Conservation (phyloP, 2,113 vertebrate species). For the Sinocyclocheilus rhinocerous region DNA sequence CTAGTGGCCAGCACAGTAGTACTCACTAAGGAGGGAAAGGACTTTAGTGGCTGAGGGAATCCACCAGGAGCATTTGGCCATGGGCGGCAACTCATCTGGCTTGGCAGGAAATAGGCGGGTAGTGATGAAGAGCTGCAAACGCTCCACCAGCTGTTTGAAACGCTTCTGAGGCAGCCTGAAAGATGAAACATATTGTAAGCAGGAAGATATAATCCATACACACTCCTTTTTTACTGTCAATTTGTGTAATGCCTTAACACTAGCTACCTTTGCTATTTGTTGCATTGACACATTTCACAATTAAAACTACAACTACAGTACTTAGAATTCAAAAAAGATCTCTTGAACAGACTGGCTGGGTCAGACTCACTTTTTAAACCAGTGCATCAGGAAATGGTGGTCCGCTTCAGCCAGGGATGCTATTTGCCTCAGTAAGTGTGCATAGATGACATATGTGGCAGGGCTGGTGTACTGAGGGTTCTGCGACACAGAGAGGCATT, state of each 20-base stretch:
- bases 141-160: slow-evolving; percentile 85
- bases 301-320: neutral
- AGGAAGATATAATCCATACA: neutral
- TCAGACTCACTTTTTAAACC: slow-evolving; percentile 85
- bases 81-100: slow-evolving; percentile 85
- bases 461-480: slow-evolving; percentile 89
- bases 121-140: slow-evolving; percentile 86
- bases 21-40: slow-evolving; percentile 86
- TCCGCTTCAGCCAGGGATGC: slow-evolving; percentile 85
- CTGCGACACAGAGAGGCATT: slow-evolving; percentile 74
- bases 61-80: slow-evolving; percentile 89
- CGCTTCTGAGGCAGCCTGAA: slow-evolving; percentile 82
- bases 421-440: slow-evolving; percentile 89
- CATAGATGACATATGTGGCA: slow-evolving; percentile 89
- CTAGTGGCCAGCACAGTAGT: neutral
- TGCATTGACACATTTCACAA: neutral
- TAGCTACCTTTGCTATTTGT: neutral
- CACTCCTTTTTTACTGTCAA: neutral
- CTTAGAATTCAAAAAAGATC: neutral
- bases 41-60: slow-evolving; percentile 89
- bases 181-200: slow-evolving; percentile 49
- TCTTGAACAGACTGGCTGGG: neutral
- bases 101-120: slow-evolving; percentile 87
- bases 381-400: slow-evolving; percentile 88
- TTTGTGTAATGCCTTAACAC: neutral